Percentiles rank a stretch among this genome's conserved stretches.
phyloP scores from a whole-genome alignment of 2,888 invertebrate species.

The Chorisops tibialis region DNA sequence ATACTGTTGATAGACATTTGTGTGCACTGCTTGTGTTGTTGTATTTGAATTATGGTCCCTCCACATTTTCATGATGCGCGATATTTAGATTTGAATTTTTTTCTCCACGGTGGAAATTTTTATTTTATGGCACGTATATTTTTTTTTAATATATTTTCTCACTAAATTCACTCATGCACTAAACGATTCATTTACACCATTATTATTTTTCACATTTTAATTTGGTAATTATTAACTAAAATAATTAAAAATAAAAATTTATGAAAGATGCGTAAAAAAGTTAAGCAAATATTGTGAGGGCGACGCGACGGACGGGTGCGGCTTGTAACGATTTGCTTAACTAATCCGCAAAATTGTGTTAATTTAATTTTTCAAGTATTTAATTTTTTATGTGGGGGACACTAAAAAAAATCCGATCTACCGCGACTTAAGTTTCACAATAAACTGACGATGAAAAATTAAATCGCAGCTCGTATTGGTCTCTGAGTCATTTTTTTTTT shows the following conservation, averaged over 20 bases:
- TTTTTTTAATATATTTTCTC: neutral
- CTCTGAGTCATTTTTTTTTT: conserved; percentile 18
- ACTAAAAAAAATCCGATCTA: conserved; percentile 26
- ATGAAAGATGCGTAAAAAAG: too few species aligned
- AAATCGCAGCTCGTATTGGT: conserved; percentile 11
- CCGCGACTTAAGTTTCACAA: conserved; percentile 28
- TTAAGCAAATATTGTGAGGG: too few species aligned
- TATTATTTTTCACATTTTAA: too few species aligned
- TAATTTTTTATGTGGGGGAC: too few species aligned
- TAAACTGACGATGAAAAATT: conserved; percentile 27
- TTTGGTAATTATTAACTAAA: too few species aligned
- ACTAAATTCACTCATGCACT: neutral
- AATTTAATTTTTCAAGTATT: too few species aligned
- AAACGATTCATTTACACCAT: too few species aligned
- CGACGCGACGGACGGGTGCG: too few species aligned
- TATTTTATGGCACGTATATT: conserved; percentile 9
- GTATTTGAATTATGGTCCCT: conserved; percentile 26
- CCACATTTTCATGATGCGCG: conserved; percentile 24
- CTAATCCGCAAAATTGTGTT: too few species aligned
- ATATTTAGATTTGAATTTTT: neutral
- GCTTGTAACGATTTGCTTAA: too few species aligned
- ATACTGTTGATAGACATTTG: conserved; percentile 34
- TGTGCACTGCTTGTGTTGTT: conserved; percentile 28
- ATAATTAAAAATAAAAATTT: too few species aligned
- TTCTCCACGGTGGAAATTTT: neutral